Base-by-base conservation (phyloP, 2,113 vertebrate species). In the Trematocara nigrifrons region DNA sequence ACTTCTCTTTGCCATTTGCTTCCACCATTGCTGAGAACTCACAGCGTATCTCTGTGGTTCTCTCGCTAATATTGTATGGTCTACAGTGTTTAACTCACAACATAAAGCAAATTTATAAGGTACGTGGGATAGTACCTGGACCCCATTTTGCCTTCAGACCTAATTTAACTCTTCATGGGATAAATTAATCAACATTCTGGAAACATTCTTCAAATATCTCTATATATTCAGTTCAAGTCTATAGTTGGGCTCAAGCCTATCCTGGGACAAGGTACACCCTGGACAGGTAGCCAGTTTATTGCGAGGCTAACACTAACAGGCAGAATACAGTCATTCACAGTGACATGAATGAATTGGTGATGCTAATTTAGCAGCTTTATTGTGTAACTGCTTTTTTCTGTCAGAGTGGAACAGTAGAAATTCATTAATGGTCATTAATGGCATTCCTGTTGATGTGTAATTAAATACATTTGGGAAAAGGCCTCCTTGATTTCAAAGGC, bases 401-500 rank as follows among this genome's bases (percentile, higher is more conserved):
- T 80, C 54, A 35, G 13, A 66, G 52, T 12, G 71, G 13, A 81
- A 52, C 45, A 82, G 66, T 40, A 84, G 52, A 53, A 88, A 84
- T 71, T 47, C 31, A 87, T 89, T 86, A 84, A 86, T 80, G 77
- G 53, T 20, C 52, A 87, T 89, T 85, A 85, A 87, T 80, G 77
- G 49, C 49, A 86, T 85, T 80, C 54, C 64, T 82, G 45, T 33
- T 79, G 29, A 81, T 91, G 35, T 52, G 12, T 42, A 54, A 45
- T 59, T 8, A 22, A 33, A 88, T 57, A 33, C 31, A 84, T 86
- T 53, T 77, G 79, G 64, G 80, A 82, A 85, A 85, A 79, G 35
- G 74, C 33, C 86, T 89, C 33, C 2, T 83, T 57, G 40, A 66
- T 86, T 81, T 81, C 80, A 91, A 87, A 93, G 93, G 86, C 87